Evolutionary conservation across 2,888 invertebrate species (phyloP).

Genomic region (Hirtodrosophila histrioides): DNA sequence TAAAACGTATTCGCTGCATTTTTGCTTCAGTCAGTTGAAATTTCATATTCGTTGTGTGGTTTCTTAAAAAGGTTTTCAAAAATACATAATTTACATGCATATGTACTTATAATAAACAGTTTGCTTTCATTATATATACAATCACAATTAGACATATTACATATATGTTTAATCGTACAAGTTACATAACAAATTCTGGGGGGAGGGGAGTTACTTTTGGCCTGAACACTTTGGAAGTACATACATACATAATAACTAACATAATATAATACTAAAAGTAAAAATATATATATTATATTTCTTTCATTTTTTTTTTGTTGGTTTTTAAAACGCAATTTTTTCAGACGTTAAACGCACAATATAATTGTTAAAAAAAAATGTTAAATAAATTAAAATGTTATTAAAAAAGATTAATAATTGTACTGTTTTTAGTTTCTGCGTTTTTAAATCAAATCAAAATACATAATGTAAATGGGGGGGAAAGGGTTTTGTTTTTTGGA

Average conservation of each 20-base stretch:
- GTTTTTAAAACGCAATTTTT: slow-evolving; percentile 49
- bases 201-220: slow-evolving; percentile 63
- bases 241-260: slow-evolving; percentile 41
- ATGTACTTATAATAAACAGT: slow-evolving; percentile 1
- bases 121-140: slow-evolving; percentile 28
- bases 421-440: slow-evolving; percentile 61
- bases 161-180: slow-evolving; percentile 19
- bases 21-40: slow-evolving; percentile 57
- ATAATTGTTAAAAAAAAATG: slow-evolving; percentile 20
- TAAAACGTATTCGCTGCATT: slow-evolving; percentile 44
- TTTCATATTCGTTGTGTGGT: slow-evolving; percentile 52
- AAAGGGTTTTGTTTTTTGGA: not conserved
- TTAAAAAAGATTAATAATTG: slow-evolving; percentile 44
- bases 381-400: slow-evolving; percentile 37
- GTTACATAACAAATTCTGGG: slow-evolving; percentile 17
- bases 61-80: slow-evolving; percentile 12
- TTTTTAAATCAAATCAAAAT: slow-evolving; percentile 31
- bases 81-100: slow-evolving; percentile 21
- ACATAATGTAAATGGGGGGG: slow-evolving; percentile 18
- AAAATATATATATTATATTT: slow-evolving; percentile 2
- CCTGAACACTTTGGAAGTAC: slow-evolving; percentile 80
- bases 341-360: slow-evolving; percentile 47
- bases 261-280: slow-evolving; percentile 44
- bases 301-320: slow-evolving; percentile 34
- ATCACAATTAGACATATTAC: slow-evolving; percentile 31